These are phyloP conservation scores for Byasa hedistus DNA, from an alignment of 2,888 invertebrate species.

Conservation along the genomic window DNA sequence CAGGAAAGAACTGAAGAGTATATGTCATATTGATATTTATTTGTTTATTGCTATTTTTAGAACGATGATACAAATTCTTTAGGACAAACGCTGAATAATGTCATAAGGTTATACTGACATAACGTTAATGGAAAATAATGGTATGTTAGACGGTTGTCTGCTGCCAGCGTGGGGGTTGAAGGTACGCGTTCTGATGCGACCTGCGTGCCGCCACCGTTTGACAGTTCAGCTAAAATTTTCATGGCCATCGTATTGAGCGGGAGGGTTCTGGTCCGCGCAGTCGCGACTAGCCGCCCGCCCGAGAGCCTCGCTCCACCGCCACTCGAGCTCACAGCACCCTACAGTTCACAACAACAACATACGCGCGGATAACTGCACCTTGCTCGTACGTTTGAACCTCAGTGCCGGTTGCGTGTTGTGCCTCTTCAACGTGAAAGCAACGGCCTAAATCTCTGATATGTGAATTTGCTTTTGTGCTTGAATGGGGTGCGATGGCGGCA, in stretches of 20 bases:
- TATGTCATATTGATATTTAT: background rate
- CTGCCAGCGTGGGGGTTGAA: conserved; percentile 29
- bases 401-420: conserved; percentile 56
- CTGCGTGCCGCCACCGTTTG: conserved; percentile 74
- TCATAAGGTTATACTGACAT: conserved; percentile 17
- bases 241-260: conserved; percentile 78
- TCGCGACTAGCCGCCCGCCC: conserved; percentile 59
- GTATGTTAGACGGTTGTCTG: conserved; percentile 13
- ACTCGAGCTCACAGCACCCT: conserved; percentile 49
- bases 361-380: conserved; percentile 49
- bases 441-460: conserved; percentile 57
- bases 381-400: conserved; percentile 40
- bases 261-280: conserved; percentile 60
- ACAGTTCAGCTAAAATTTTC: conserved; percentile 77
- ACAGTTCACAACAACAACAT: conserved; percentile 46
- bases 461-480: conserved; percentile 48
- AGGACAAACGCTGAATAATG: conserved; percentile 5
- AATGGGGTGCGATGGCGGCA: conserved; percentile 57
- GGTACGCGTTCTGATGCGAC: conserved; percentile 47
- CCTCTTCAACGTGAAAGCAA: conserved; percentile 48
- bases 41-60: background rate
- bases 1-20: too few species aligned
- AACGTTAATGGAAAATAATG: conserved; percentile 25
- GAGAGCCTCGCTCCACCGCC: conserved; percentile 49
- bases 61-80: background rate